Base-by-base conservation (phyloP, 2,797 vertebrate genomes). In the Scleropages formosus region DNA sequence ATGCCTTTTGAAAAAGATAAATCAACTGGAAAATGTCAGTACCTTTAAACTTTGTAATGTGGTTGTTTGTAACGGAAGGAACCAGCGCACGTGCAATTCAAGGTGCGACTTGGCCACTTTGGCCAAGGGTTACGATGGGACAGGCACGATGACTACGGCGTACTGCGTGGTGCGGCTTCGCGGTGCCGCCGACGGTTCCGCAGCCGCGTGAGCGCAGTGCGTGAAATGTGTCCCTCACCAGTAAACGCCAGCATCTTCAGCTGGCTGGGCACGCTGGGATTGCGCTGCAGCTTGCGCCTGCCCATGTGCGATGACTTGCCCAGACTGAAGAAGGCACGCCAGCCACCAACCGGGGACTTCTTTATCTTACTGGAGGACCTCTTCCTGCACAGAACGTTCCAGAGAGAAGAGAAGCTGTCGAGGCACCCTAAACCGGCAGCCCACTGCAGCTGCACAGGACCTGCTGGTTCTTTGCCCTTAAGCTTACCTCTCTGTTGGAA, bases 251-350 rank as follows among this genome's bases (percentile, higher is more conserved):
- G 93, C 85, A 94, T 93, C 85, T 98, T 98, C 88, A 98, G 97
- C 84, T 97, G 95, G 0, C 94, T 95, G 16, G 96, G 97, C 84
- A 98, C 96, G 0, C 96, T 99, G 82, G 96, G 96, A 53, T 98
- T 97, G 72, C 95, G 95, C 82, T 95, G 97, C 1, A 98, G 87
- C 79, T 98, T 98, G 74, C 96, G 93, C 56, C 98, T 98, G 74
- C 94, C 93, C 75, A 95, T 0, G n/a, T 90, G 89, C 70, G 93
- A 90, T 3, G 96, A 98, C 79, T 97, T 98, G 10, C 96, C 95
- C 86, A 98, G 85, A 86, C 95, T 96, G 89, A 99, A 99, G 87
- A 98, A 99, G 31, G 97, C 97, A 59, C 96, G 94, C 97, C 95
- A 99, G 83, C 95, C 98, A 79, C 96, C 97, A 65, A 97, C 96